Base-by-base conservation (phyloP, 2,888 invertebrate genomes). In the Tholera decimalis region DNA sequence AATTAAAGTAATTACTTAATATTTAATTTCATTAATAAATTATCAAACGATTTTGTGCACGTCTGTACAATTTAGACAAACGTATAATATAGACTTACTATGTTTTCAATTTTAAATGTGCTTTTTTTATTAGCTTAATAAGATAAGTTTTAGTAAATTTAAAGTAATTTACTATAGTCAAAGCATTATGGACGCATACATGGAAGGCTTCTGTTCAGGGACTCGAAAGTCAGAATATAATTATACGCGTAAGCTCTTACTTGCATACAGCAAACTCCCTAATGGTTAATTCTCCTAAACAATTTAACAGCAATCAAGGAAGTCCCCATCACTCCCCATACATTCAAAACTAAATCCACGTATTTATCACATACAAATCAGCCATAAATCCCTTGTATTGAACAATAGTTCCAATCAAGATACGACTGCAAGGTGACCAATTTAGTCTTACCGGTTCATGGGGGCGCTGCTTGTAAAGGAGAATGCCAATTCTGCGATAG, bases 381-480 rank as follows among this genome's bases (percentile, higher is more conserved):
- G 71, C 70, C 64, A 78, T 83, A 83, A 85, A 84, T 80, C 83
- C 81, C 76, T 77, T 77, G 73, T 82, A 83, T 83, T 83, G 83
- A 80, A 89, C 89, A 89, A 90, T 89, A 86, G 83, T 79, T 82
- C 77, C 80, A 89, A 91, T 91, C 91, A 89, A 86, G 86, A 88
- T 87, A 79, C 62, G 69, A 55, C 65, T 64, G 50, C 44, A 41
- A 51, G 30, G 54, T 63, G 39, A 44, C 71, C 77, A 76, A 26
- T 30, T 37, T 72, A 61, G 49, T 56, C 44, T 35, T 60, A 54
- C 22, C 39, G 41, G 30, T 37, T 54, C 44, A 50, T 30, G 50
- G 18, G 50, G 60, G 74, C 61, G 73, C 66, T 54, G 26, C 24
- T 43, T n/a, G 54, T 33, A 11, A 46, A 50, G 76, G 49, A 44